Percentiles rank a stretch among this genome's conserved stretches.
Evolutionary conservation across 2,797 vertebrate species (phyloP).

Genomic region (Aplochiton taeniatus): DNA sequence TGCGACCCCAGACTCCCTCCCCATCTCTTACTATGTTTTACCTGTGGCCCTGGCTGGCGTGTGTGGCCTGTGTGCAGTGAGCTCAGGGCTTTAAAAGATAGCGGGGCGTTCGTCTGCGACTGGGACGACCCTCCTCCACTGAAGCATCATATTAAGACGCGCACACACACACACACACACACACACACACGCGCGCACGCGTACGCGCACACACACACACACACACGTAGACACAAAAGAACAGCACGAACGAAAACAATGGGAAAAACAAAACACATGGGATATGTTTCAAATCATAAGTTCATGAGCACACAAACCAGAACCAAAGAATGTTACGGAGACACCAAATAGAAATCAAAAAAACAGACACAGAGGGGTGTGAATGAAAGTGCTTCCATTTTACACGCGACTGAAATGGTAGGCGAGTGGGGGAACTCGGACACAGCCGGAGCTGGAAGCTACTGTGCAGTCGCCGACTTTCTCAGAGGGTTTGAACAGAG

Average conservation of each 20-base stretch:
- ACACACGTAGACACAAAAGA: slow-evolving; percentile 27
- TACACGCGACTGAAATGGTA: not conserved
- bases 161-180: slow-evolving; percentile 40
- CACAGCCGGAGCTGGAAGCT: not conserved
- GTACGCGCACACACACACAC: slow-evolving; percentile 25
- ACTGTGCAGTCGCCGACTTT: not conserved
- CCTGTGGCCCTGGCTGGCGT: slow-evolving; percentile 74
- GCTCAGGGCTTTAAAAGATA: slow-evolving; percentile 83
- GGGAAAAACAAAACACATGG: slow-evolving; percentile 31
- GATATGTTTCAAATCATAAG: slow-evolving; percentile 47
- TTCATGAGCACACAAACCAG: slow-evolving; percentile 44
- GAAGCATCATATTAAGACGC: slow-evolving; percentile 42
- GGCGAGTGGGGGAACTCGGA: not conserved
- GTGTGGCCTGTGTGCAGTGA: slow-evolving; percentile 64
- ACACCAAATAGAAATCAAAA: slow-evolving; percentile 20
- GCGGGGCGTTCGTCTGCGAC: slow-evolving; percentile 78
- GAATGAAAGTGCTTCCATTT: slow-evolving; percentile 7
- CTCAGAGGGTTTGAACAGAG: not conserved
- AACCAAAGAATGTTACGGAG: slow-evolving; percentile 33
- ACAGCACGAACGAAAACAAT: slow-evolving; percentile 37
- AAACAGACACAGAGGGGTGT: not conserved
- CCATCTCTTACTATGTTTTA: slow-evolving; percentile 36
- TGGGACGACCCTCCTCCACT: slow-evolving; percentile 77
- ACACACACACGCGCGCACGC: slow-evolving; percentile 29
- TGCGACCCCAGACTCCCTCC: not conserved